Evolutionary conservation across 2,888 invertebrate genomes (phyloP), one percentile per base, ranked within the genome.

Genomic region (Dromius quadrimaculatus): DNA sequence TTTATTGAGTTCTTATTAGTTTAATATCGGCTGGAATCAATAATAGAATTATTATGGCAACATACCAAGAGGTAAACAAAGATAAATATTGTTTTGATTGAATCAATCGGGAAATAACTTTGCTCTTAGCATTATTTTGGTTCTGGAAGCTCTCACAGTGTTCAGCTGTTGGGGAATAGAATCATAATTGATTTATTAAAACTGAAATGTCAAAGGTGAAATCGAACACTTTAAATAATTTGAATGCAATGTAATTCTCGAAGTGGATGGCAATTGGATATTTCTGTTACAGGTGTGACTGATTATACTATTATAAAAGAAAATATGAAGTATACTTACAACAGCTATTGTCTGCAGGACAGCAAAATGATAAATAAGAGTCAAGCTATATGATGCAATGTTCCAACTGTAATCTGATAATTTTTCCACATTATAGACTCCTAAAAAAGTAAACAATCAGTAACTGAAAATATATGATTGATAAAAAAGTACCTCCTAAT

Each of bases 311-410:
- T 38, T 28, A 28, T 28, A 28, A 28, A 28, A 8, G 32, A 23
- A 50, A 45, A 57, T 45, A 50, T 38, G 19, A 5, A 34, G 1
- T 20, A 65, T 74, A 87, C 86, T 87, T 81, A 89, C 89, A 83
- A 88, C 79, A 73, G 88, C 88, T 74, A 87, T 86, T 71, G 86
- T 80, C 84, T 93, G 93, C 75, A 95, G 86, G 74, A 94, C 81
- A 74, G 89, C 84, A 81, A 94, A 96, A 83, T 96, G 95, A 83
- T 95, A 96, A 69, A 92, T 83, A 73, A 93, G 83, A 83, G 93
- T 90, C 63, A 93, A 83, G 74, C 91, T 89, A 78, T 92, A 92
- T 75, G 92, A 91, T 78, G 94, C 87, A 75, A 90, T 86, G 74
- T 89, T 86, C 94, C 94, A 95, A 77, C 90, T 90, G 77, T 91